Base-by-base conservation (phyloP, 2,888 invertebrate genomes). In the Tenthredo scrophulariae region DNA sequence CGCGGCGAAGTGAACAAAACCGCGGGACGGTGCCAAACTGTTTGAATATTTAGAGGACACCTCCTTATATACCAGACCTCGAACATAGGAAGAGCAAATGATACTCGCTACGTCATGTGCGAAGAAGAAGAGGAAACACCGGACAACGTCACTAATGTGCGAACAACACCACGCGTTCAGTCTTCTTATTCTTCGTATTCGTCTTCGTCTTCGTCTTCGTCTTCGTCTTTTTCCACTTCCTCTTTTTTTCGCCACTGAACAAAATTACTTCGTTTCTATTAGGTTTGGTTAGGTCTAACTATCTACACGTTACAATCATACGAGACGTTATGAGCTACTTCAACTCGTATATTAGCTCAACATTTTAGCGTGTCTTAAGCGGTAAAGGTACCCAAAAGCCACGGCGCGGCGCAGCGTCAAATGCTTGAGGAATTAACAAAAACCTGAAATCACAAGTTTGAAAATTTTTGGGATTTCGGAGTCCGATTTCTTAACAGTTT, bases 11-110 rank as follows among this genome's bases (percentile, higher is more conserved):
- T 89, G 88, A 87, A 90, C 89, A 90, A 91, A 90, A 89, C 85
- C 88, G 85, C 88, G 89, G 87, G 87, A 88, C 88, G 89, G 86
- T 91, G 91, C 91, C 91, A 91, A 91, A 90, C 88, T 85, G 85
- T 86, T 87, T 87, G 85, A 88, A 88, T 87, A 86, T 87, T 82
- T 89, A 89, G 91, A 91, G 91, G 90, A 89, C 91, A 89, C 87
- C 88, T 90, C 89, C 88, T 91, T 90, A 91, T 91, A 90, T 90
- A 91, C 89, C 22, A 43, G 79, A 67, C 74, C 77, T 86, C 90
- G 88, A 90, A 91, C 90, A 90, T 91, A 90, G 90, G 90, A 91
- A 91, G 88, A 90, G 88, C 89, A 89, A 90, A 91, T 88, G 88
- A 80, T 77, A 46, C 22, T 43, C 46, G 6, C n/a, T 37, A 82